Base-by-base conservation (phyloP, 2,888 invertebrate species). In the Embidobia sp. region DNA sequence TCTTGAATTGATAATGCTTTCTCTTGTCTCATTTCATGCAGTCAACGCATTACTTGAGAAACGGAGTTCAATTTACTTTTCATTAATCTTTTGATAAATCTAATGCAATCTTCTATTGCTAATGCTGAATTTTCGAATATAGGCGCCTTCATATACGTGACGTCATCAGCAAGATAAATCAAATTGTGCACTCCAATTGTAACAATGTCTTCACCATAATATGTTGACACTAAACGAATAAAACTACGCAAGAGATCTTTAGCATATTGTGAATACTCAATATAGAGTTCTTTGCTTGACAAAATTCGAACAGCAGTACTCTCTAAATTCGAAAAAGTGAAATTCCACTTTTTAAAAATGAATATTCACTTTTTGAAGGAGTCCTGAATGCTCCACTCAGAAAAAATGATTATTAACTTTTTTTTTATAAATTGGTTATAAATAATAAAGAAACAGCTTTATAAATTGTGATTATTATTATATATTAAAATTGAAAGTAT, bases 101-200 rank as follows among this genome's bases (percentile, higher is more conserved):
- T 76, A 35, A 80, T 75, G 19, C 57, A 78, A 67, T 67, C 76
- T 74, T 80, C 80, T 10, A 76, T 73, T 51, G 61, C 64, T 59
- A 78, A 80, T 11, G 78, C 76, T 11, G 79, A 79, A 22, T 63
- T 64, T 42, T 74, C 49, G n/a, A 13, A 57, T 8, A 80, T 37
- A 5, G 78, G 51, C 5, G 31, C 29, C 5, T 77, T 13, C 16
- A 76, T 77, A 27, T 55, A 22, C 26, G 15, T 53, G 3, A 76
- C 79, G 31, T 81, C 77, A 42, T 81, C 81, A 2, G 80, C 11
- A 1, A 80, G 1, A 35, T 80, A 79, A 13, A 79, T 73, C 1
- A 75, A 35, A 35, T 57, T 77, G 26, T 81, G 78, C 10, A 77
- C 42, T 16, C 57, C 57, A 16, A 80, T 49, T 18, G 73, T 46